Evolutionary conservation across 2,113 vertebrate species (phyloP).

Genomic region (Nannospalax galili): DNA sequence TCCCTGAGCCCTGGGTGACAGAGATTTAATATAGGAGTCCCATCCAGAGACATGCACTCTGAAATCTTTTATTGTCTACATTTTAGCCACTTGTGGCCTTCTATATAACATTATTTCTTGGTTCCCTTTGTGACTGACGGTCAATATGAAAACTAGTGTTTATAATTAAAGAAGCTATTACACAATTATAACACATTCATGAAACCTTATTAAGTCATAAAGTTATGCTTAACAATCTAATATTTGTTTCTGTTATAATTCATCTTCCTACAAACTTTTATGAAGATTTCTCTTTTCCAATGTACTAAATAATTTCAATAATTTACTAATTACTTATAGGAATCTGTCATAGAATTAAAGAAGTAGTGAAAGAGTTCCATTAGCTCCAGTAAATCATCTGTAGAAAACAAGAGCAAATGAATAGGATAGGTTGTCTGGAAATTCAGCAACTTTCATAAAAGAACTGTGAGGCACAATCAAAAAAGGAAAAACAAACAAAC

Average conservation of each 20-base stretch:
- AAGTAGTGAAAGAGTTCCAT: not conserved
- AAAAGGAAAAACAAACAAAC: not conserved
- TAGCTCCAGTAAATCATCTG: not conserved
- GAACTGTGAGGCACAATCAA: not conserved
- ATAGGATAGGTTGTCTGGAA: not conserved
- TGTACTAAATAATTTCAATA: not conserved
- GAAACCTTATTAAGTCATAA: not conserved
- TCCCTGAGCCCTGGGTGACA: no score
- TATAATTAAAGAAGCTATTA: not conserved
- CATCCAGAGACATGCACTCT: no score
- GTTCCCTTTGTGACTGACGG: not conserved
- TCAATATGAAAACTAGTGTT: constrained; percentile 6
- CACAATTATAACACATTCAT: not conserved
- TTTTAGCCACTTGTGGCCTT: no score
- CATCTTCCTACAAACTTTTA: not conserved
- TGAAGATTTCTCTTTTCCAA: not conserved
- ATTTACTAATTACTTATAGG: not conserved
- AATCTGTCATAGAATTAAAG: not conserved
- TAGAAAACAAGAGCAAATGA: not conserved
- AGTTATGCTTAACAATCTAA: not conserved
- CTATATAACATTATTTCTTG: not conserved
- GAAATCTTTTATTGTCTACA: no score
- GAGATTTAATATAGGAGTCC: no score
- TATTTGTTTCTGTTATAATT: not conserved
- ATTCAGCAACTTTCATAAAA: not conserved